These are phyloP conservation scores for Enteromius paludinosus DNA, from an alignment of 2,797 vertebrate genomes.

Conservation along the genomic window DNA sequence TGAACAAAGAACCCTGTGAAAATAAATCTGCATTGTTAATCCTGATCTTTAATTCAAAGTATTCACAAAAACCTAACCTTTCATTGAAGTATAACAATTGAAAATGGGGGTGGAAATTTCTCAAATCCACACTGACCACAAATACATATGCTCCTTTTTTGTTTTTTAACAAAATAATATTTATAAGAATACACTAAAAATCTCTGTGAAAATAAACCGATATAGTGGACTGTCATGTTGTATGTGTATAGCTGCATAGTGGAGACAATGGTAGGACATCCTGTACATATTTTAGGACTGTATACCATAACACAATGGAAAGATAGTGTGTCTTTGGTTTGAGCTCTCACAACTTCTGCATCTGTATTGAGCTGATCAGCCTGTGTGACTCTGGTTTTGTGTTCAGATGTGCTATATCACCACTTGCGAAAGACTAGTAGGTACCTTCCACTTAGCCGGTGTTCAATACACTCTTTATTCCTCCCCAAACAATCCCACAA, in stretches of 20 bases:
- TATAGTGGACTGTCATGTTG: background rate
- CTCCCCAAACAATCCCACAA: background rate
- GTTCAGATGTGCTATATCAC: background rate
- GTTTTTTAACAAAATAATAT: too few species aligned
- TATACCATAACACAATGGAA: background rate
- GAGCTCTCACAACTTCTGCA: background rate
- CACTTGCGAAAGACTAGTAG: background rate
- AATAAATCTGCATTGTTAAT: background rate
- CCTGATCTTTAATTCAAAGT: background rate
- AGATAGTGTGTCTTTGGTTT: background rate
- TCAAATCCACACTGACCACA: background rate
- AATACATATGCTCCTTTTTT: background rate
- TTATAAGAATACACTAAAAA: background rate
- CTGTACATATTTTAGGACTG: constrained; percentile 5
- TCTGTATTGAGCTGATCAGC: background rate
- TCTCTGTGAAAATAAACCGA: background rate
- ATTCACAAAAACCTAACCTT: background rate
- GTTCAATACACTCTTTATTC: constrained; percentile 9
- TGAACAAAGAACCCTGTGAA: background rate
- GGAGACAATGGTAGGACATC: constrained; percentile 15
- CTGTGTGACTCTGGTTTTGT: background rate
- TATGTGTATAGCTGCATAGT: background rate
- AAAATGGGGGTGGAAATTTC: background rate
- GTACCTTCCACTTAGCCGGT: background rate
- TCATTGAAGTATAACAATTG: background rate